phyloP scores from a whole-genome alignment of 1,140 invertebrate species.

The Calycopis cecrops region DNA sequence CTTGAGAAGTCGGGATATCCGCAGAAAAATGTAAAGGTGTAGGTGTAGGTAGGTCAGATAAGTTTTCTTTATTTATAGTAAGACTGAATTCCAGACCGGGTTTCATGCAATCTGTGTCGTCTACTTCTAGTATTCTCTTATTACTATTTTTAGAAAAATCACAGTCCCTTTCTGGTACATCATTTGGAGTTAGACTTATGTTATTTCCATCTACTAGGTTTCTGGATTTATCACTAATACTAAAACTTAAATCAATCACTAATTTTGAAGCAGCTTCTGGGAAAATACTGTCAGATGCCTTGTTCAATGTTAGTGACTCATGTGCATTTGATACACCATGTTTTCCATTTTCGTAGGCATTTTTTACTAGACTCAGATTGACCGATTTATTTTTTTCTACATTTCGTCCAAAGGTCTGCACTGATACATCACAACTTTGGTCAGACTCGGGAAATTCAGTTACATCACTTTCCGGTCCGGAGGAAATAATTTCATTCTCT shows the following conservation, averaged over 20 bases:
- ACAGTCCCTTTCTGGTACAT: conserved; percentile 53
- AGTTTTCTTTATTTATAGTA: conserved; percentile 35
- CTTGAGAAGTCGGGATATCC: conserved; percentile 52
- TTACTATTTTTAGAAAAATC: conserved; percentile 29
- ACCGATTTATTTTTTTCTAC: conserved; percentile 14
- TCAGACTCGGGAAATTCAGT: conserved; percentile 55
- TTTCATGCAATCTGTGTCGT: conserved; percentile 19
- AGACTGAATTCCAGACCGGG: conserved; percentile 28
- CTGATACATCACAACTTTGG: conserved; percentile 34
- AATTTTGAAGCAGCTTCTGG: conserved; percentile 46
- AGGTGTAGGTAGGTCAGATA: conserved; percentile 34
- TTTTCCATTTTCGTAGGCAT: conserved; percentile 20
- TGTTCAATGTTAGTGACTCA: conserved; percentile 29
- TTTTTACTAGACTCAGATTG: conserved; percentile 17
- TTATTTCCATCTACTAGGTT: conserved; percentile 30
- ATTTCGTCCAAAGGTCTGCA: conserved; percentile 27
- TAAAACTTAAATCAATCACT: conserved; percentile 50
- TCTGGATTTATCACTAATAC: conserved; percentile 41
- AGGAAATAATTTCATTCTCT: conserved; percentile 44
- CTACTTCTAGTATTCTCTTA: conserved; percentile 26
- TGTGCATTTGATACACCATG: conserved; percentile 22
- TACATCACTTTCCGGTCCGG: conserved; percentile 53
- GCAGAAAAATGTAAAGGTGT: conserved; percentile 31
- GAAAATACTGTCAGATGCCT: conserved; percentile 29
- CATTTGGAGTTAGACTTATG: conserved; percentile 29